phyloP scores from a whole-genome alignment of 1,140 invertebrate species.

The Neuroterus valhalla region DNA sequence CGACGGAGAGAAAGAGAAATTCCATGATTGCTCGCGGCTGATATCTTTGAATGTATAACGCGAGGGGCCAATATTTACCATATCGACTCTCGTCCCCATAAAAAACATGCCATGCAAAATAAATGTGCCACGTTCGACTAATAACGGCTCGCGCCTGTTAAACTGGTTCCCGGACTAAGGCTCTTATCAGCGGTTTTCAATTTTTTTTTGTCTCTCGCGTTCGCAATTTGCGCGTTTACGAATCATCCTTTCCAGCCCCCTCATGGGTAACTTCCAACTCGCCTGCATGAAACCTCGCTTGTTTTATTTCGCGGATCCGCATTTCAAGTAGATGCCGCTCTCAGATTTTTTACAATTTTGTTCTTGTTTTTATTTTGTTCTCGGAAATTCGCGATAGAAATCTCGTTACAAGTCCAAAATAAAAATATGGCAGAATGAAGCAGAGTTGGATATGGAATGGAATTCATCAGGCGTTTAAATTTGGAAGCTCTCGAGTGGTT shows the following conservation, averaged over 20 bases:
- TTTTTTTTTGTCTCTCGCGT: slow-evolving; percentile 3
- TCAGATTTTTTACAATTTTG: no score
- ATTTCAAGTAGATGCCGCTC: no score
- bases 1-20: background rate
- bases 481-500: no score
- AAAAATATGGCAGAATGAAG: no score
- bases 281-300: background rate
- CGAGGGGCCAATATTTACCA: slow-evolving; percentile 23
- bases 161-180: background rate
- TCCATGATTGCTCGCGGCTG: slow-evolving; percentile 15
- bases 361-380: no score
- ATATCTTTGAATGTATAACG: slow-evolving; percentile 21
- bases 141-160: slow-evolving; percentile 21
- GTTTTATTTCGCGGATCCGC: background rate
- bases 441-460: no score
- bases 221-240: slow-evolving; percentile 19
- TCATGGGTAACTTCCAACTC: background rate
- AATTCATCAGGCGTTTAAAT: no score
- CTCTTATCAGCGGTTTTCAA: slow-evolving; percentile 16
- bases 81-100: slow-evolving; percentile 14
- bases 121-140: slow-evolving; percentile 13
- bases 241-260: background rate
- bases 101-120: slow-evolving; percentile 20
- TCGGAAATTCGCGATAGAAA: no score
- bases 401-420: no score